Percentiles rank a stretch among this genome's conserved stretches.
phyloP scores from a whole-genome alignment of 2,113 vertebrate genomes.

The Diglossa brunneiventris region DNA sequence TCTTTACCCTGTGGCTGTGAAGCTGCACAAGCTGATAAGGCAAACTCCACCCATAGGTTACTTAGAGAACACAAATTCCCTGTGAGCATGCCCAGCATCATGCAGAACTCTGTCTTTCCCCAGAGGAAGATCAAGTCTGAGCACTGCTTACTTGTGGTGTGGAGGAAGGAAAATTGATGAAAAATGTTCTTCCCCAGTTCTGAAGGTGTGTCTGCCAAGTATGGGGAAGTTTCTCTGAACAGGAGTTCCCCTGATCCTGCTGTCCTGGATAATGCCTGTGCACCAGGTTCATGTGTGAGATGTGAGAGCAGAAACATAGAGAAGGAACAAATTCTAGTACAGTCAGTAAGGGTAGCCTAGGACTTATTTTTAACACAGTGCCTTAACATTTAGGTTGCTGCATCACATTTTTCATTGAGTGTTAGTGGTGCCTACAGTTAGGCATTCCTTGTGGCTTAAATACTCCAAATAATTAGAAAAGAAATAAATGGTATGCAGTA shows the following conservation, averaged over 20 bases:
- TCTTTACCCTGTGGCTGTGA: neutral
- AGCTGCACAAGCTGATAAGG: neutral
- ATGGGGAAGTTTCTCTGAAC: neutral
- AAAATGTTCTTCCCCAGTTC: neutral
- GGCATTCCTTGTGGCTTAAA: neutral
- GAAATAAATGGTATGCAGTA: neutral
- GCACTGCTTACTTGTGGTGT: neutral
- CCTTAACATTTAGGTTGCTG: neutral
- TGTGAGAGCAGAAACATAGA: neutral
- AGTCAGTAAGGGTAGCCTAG: neutral
- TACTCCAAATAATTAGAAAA: neutral
- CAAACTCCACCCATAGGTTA: neutral
- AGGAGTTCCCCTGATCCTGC: neutral
- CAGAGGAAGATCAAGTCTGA: neutral
- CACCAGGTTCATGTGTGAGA: rapidly evolving
- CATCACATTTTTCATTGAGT: neutral
- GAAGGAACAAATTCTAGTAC: neutral
- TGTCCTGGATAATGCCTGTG: neutral
- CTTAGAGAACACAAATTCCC: neutral
- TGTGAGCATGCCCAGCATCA: neutral
- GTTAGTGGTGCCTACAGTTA: neutral
- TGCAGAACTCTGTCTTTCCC: neutral
- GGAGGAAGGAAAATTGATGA: neutral
- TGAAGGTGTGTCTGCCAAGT: neutral
- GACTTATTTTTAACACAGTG: neutral